phyloP scores from a whole-genome alignment of 2,888 invertebrate genomes.

The Mantis religiosa region DNA sequence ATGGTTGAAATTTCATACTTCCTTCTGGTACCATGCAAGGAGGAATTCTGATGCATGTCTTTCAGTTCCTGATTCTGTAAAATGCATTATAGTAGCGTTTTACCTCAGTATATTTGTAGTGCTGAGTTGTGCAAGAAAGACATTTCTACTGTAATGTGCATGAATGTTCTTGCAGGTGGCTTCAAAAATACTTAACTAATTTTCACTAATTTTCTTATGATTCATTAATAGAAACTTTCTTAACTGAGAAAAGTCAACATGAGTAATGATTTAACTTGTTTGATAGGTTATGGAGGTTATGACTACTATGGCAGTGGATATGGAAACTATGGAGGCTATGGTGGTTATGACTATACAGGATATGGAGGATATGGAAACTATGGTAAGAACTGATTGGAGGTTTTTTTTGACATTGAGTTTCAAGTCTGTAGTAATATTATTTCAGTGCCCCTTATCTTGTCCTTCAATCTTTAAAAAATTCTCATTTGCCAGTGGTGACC shows the following conservation, averaged over 20 bases:
- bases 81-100: background rate
- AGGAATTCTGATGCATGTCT: background rate
- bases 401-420: too few species aligned
- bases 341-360: conserved; percentile 76
- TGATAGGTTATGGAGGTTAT: conserved; percentile 52
- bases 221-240: too few species aligned
- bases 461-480: too few species aligned
- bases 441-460: too few species aligned
- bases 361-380: conserved; percentile 81
- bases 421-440: too few species aligned
- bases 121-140: background rate
- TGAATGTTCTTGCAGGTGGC: background rate
- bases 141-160: background rate
- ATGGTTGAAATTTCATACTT: background rate
- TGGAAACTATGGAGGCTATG: conserved; percentile 58
- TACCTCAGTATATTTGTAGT: background rate
- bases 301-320: conserved; percentile 66
- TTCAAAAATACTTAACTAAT: background rate
- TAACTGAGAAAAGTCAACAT: too few species aligned
- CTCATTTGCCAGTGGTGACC: too few species aligned
- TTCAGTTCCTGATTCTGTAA: background rate
- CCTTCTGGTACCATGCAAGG: background rate
- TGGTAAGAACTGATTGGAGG: conserved; percentile 42
- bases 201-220: too few species aligned
- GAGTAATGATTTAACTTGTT: background rate